phyloP scores from a whole-genome alignment of 2,797 vertebrate species.

The Hydrocynus forskahlii region DNA sequence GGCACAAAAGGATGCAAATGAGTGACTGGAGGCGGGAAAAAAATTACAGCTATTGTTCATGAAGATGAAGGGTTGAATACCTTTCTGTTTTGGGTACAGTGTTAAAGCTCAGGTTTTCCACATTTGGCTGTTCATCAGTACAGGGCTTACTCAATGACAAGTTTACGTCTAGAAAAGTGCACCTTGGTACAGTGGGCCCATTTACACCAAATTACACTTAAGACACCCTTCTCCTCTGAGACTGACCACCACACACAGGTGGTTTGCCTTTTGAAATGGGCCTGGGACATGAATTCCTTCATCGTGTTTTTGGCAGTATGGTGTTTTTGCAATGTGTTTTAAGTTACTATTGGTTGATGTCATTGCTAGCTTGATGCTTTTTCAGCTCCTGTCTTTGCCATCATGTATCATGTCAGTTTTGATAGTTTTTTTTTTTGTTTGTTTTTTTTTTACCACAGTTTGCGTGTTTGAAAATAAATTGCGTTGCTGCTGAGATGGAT shows the following conservation, averaged over 20 bases:
- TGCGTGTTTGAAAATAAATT: not conserved
- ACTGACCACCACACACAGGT: slow-evolving; percentile 32
- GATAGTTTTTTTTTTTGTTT: no score
- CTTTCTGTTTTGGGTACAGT: slow-evolving; percentile 14
- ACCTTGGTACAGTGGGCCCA: slow-evolving; percentile 4
- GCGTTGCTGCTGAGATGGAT: not conserved
- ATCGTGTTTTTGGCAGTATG: not conserved
- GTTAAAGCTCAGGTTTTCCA: slow-evolving; percentile 14
- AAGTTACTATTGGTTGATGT: slow-evolving; percentile 2
- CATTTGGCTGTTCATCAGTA: slow-evolving; percentile 25
- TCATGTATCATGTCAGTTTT: not conserved
- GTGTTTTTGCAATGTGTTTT: slow-evolving; percentile 6
- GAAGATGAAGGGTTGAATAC: slow-evolving; percentile 23
- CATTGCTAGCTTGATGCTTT: not conserved
- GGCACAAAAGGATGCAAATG: slow-evolving; percentile 24
- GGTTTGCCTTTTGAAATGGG: slow-evolving; percentile 21
- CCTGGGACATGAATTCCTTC: slow-evolving; percentile 11
- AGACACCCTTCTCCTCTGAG: not conserved
- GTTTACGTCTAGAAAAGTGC: slow-evolving; percentile 45
- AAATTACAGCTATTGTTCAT: slow-evolving; percentile 5
- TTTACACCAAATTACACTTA: not conserved
- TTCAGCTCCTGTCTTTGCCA: slow-evolving; percentile 7
- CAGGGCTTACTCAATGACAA: slow-evolving; percentile 21
- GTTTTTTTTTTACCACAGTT: not conserved
- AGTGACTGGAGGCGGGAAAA: not conserved